Percentiles rank a stretch among this genome's conserved stretches.
phyloP scores from a whole-genome alignment of 2,888 invertebrate genomes.

The Acleris emargana region DNA sequence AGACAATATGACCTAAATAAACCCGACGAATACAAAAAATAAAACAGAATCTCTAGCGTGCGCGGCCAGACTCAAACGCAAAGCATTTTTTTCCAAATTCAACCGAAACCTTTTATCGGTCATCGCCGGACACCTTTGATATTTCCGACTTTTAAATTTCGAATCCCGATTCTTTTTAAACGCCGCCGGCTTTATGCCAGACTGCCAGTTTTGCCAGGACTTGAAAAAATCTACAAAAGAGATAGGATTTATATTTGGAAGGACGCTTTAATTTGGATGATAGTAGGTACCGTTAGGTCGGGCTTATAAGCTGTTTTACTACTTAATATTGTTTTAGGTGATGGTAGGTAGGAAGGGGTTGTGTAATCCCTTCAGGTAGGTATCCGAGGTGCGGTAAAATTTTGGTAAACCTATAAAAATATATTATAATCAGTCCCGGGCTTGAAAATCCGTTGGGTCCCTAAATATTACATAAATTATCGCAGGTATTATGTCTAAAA shows the following conservation, averaged over 20 bases:
- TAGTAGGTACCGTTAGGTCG: conserved; percentile 17
- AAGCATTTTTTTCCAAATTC: conserved; percentile 30
- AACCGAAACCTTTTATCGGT: conserved; percentile 27
- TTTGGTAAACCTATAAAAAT: neutral
- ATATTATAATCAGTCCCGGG: neutral
- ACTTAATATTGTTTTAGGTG: conserved; percentile 30
- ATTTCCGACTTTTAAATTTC: conserved; percentile 36
- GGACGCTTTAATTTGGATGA: conserved; percentile 17
- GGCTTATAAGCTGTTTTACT: conserved; percentile 18
- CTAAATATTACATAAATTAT: no score
- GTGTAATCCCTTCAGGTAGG: conserved; percentile 11
- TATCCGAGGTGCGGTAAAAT: neutral
- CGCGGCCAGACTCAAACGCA: conserved; percentile 31
- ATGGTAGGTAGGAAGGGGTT: conserved; percentile 20
- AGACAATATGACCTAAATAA: neutral
- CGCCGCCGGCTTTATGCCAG: conserved; percentile 23
- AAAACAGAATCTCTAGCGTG: conserved; percentile 21
- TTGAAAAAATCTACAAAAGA: conserved; percentile 31
- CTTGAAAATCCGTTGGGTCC: no score
- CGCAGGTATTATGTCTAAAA: no score
- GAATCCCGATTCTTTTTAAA: conserved; percentile 32
- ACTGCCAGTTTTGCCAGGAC: conserved; percentile 23
- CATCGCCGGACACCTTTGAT: conserved; percentile 28
- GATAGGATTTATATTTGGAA: conserved; percentile 21
- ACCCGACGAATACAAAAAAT: conserved; percentile 8